Conservation (phyloP, 2,797 vertebrate species). For the Mus caroli region DNA sequence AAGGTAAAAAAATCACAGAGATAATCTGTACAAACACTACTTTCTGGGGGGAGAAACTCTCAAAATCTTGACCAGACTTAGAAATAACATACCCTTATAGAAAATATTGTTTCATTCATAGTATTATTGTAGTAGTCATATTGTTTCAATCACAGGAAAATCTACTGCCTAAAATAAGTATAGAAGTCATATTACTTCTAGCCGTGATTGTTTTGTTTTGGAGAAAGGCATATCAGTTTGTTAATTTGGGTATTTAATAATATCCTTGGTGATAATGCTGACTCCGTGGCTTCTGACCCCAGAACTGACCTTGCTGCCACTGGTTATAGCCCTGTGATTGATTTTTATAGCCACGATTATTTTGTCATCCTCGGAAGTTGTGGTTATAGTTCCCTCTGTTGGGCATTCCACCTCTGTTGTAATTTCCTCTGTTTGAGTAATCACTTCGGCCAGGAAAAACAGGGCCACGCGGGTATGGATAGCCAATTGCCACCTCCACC, state of each 20-base stretch:
- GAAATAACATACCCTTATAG: slow-evolving; percentile 66
- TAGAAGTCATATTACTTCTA: not conserved
- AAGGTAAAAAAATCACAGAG: slow-evolving; percentile 22
- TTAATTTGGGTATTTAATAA: slow-evolving; percentile 96
- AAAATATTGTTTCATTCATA: slow-evolving; percentile 79
- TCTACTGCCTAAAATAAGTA: slow-evolving; percentile 65
- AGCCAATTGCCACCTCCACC: slow-evolving; percentile 89
- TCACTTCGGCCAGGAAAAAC: slow-evolving; percentile 94
- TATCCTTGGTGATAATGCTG: slow-evolving; percentile 99
- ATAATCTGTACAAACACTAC: not conserved
- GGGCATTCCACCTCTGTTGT: slow-evolving; percentile 92
- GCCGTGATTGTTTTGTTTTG: slow-evolving; percentile 88
- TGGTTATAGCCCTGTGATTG: slow-evolving; percentile 99
- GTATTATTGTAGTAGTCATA: slow-evolving; percentile 63
- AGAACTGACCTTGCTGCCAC: slow-evolving; percentile 99
- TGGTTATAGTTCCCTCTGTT: slow-evolving; percentile 94
- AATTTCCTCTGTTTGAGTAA: slow-evolving; percentile 95
- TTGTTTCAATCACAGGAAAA: slow-evolving; percentile 79
- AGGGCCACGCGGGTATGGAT: slow-evolving; percentile 91
- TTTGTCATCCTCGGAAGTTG: slow-evolving; percentile 94
- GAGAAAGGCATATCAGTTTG: slow-evolving; percentile 96
- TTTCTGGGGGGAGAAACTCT: not conserved
- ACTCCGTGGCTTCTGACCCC: slow-evolving; percentile 99
- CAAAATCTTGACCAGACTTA: slow-evolving; percentile 48
- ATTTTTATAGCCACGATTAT: slow-evolving; percentile 96